phyloP scores from a whole-genome alignment of 1,140 invertebrate genomes.

The Phymorhynchus buccinoides region DNA sequence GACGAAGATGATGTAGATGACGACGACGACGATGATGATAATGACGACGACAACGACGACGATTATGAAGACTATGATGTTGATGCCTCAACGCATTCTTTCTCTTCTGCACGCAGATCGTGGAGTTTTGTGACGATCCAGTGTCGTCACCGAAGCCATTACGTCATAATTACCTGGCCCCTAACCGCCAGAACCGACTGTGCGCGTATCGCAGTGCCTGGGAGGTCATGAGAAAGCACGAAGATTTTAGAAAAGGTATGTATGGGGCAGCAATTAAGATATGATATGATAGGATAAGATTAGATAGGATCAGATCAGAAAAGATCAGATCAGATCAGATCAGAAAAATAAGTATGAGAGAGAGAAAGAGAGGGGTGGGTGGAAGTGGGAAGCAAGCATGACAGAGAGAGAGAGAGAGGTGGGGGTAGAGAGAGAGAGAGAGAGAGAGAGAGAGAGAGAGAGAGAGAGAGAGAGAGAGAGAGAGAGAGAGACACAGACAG shows the following conservation, averaged over 20 bases:
- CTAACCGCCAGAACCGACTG: constrained; percentile 81
- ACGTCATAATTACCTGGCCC: constrained; percentile 79
- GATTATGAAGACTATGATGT: background rate
- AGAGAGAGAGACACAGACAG: constrained; percentile 14
- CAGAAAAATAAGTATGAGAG: too few species aligned
- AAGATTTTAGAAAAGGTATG: constrained; percentile 75
- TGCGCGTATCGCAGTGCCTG: constrained; percentile 78
- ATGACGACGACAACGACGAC: background rate
- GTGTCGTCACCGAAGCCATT: constrained; percentile 54
- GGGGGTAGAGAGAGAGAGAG: background rate
- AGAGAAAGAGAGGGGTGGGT: too few species aligned
- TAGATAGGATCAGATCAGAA: too few species aligned
- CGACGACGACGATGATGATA: background rate
- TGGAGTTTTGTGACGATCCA: constrained; percentile 78
- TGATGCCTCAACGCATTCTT: background rate
- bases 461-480: constrained; percentile 12
- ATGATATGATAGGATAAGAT: background rate
- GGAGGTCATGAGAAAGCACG: constrained; percentile 78
- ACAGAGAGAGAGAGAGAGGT: too few species aligned
- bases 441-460: constrained; percentile 8
- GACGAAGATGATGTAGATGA: background rate
- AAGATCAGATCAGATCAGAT: background rate
- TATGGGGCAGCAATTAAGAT: too few species aligned
- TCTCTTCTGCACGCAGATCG: constrained; percentile 71
- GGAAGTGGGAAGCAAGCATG: too few species aligned